A percentile compares a stretch with the other conserved stretches of the same genome.
Evolutionary conservation across 1,140 invertebrate genomes (phyloP).

Genomic region (Propsilocerus akamusi): DNA sequence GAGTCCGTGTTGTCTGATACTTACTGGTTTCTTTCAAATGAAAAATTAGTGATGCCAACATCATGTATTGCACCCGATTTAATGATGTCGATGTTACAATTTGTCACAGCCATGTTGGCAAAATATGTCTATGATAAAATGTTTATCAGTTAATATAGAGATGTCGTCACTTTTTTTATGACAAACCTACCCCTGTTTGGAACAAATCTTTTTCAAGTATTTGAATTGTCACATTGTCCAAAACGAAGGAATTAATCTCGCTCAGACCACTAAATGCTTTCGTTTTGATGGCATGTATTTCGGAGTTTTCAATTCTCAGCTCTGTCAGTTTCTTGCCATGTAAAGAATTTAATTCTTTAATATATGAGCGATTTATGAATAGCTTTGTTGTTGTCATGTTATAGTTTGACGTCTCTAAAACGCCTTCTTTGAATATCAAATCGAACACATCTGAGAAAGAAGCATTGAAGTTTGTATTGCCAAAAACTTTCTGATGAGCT

Average conservation of each 20-base stretch:
- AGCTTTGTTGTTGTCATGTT: neutral
- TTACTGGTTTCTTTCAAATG: conserved; percentile 16
- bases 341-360: neutral
- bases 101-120: conserved; percentile 14
- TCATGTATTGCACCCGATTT: conserved; percentile 18
- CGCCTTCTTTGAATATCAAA: neutral
- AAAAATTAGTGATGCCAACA: conserved; percentile 16
- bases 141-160: neutral
- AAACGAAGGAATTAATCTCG: neutral
- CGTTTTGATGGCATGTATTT: conserved; percentile 13
- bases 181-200: neutral
- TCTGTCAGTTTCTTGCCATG: neutral
- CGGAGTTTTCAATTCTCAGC: conserved; percentile 11
- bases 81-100: conserved; percentile 16
- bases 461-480: neutral
- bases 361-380: neutral
- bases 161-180: neutral
- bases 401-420: neutral
- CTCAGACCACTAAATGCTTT: conserved; percentile 15
- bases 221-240: neutral
- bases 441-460: neutral
- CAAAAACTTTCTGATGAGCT: neutral
- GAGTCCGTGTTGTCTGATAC: too few relatives aligned
- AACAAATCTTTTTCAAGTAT: neutral
- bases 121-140: conserved; percentile 11